phyloP scores from a whole-genome alignment of 2,888 invertebrate species.

The Tachina fera region DNA sequence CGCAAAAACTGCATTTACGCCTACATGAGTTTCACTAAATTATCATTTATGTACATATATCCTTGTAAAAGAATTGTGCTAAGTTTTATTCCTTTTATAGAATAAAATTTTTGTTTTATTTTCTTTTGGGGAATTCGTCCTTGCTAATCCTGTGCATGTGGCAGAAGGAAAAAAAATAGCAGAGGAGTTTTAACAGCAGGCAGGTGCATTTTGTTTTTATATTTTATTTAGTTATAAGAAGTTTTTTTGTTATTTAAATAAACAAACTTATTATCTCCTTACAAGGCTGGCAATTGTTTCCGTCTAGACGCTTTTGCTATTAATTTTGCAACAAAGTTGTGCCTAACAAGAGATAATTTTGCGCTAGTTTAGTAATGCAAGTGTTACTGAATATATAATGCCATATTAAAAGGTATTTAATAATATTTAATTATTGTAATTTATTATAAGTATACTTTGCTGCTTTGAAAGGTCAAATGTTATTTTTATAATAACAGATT shows the following conservation, averaged over 20 bases:
- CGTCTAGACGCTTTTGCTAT: constrained; percentile 64
- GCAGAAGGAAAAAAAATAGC: constrained; percentile 4
- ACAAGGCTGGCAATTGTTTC: constrained; percentile 4
- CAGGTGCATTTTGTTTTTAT: constrained; percentile 62
- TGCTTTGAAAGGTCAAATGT: background rate
- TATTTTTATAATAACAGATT: background rate
- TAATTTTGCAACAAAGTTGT: constrained; percentile 54
- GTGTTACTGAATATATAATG: background rate
- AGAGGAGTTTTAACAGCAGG: constrained; percentile 56
- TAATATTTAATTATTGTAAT: constrained; percentile 4
- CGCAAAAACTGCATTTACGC: constrained; percentile 59
- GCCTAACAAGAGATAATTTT: constrained; percentile 49
- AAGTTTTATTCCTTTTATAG: background rate
- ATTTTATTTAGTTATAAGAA: constrained; percentile 34
- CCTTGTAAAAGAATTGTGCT: background rate
- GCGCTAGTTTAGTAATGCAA: constrained; percentile 13
- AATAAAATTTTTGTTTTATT: background rate
- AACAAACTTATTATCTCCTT: constrained; percentile 55
- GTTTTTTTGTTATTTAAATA: constrained; percentile 45
- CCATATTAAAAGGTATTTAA: background rate
- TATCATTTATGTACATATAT: constrained; percentile 8
- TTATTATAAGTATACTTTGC: background rate
- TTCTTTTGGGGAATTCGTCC: constrained; percentile 34
- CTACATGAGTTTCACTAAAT: constrained; percentile 21
- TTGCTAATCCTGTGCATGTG: constrained; percentile 61